Percentiles rank a stretch among this genome's conserved stretches.
Evolutionary conservation across 1,140 invertebrate species (phyloP).

Genomic region (Nylanderia fulva): DNA sequence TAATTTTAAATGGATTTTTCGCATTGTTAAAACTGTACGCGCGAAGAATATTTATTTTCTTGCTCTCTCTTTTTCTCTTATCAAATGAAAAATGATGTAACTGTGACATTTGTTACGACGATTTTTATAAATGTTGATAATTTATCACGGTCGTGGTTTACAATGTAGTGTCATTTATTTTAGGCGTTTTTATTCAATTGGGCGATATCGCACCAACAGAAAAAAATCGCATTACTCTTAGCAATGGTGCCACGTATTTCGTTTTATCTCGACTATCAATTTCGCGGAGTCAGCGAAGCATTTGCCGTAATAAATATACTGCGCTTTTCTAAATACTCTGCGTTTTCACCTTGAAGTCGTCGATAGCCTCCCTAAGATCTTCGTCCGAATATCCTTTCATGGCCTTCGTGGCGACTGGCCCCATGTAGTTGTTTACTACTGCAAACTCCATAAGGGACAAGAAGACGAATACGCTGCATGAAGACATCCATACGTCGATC

Average conservation of each 20-base stretch:
- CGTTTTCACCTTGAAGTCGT: slow-evolving; percentile 91
- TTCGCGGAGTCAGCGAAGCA: background rate
- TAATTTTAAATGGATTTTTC: background rate
- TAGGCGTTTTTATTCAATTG: slow-evolving; percentile 22
- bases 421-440: slow-evolving; percentile 97
- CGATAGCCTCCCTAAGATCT: slow-evolving; percentile 90
- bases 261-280: slow-evolving; percentile 55
- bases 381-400: slow-evolving; percentile 97
- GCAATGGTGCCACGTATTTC: slow-evolving; percentile 8
- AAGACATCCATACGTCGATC: slow-evolving; percentile 97
- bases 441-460: slow-evolving; percentile 97
- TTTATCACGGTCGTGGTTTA: slow-evolving; percentile 26
- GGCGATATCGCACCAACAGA: slow-evolving; percentile 10
- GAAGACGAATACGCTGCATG: slow-evolving; percentile 96
- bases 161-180: slow-evolving; percentile 21
- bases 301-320: slow-evolving; percentile 14
- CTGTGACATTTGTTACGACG: background rate
- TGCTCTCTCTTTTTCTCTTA: background rate
- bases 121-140: slow-evolving; percentile 19
- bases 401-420: slow-evolving; percentile 93
- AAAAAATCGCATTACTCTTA: slow-evolving; percentile 21
- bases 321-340: background rate
- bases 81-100: background rate
- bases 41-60: background rate
- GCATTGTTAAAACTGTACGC: background rate